Evolutionary conservation across 2,888 invertebrate species (phyloP).

Genomic region (Limnephilus auricula): DNA sequence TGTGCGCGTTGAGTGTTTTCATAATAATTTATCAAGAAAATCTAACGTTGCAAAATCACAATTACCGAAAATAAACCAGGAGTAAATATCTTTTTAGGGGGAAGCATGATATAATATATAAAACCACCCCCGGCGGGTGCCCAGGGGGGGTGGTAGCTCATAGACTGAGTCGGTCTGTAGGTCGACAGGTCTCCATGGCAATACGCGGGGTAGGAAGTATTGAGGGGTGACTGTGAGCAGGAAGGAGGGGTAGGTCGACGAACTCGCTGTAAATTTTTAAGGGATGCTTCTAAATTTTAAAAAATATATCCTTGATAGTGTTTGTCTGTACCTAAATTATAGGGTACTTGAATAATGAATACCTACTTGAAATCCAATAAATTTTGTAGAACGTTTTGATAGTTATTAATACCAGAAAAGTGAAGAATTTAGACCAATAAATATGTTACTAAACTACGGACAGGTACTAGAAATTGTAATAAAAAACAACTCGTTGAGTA

Average conservation of each 20-base stretch:
- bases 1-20: too few relatives aligned
- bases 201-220: slow-evolving; percentile 8
- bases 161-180: slow-evolving; percentile 26
- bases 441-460: too few relatives aligned
- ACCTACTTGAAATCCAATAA: not conserved
- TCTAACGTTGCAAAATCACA: not conserved
- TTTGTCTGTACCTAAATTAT: not conserved
- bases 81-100: not conserved
- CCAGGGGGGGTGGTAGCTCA: not conserved
- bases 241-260: not conserved
- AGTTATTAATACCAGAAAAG: too few relatives aligned
- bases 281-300: not conserved
- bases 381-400: too few relatives aligned
- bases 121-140: not conserved
- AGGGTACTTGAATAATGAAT: not conserved
- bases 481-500: too few relatives aligned
- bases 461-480: too few relatives aligned
- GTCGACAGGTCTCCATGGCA: slow-evolving; percentile 40
- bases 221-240: not conserved
- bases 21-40: not conserved
- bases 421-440: too few relatives aligned
- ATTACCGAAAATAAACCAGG: not conserved
- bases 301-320: not conserved
- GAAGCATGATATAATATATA: not conserved
- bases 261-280: not conserved